Evolutionary conservation across 1,140 invertebrate species (phyloP), one percentile per base, ranked within the genome.

Genomic region (Solenopsis fugax): DNA sequence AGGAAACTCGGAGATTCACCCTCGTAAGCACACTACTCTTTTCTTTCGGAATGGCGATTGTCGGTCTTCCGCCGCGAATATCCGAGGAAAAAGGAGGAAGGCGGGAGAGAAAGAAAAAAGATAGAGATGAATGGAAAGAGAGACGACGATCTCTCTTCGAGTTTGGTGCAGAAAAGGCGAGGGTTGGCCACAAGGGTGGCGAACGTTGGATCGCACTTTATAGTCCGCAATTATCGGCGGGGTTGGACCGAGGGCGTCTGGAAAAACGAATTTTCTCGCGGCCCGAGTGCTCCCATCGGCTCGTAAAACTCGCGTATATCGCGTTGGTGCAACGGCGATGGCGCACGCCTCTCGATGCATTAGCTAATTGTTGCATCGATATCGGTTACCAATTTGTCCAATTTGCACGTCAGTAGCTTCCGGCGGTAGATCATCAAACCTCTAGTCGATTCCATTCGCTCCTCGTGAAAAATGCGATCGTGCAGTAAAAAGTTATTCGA

Each of bases 321-420:
- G 50, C 58, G 34, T 0, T n/a, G 60, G 10, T 54, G 65, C 82
- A 67, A 41, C 45, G 75, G 29, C 48, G n/a, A 41, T 58, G 37
- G 62, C 24, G 64, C 80, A 41, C 29, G 65, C 54, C 65, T 58
- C 60, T 65, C 64, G 67, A 76, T 91, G 88, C 92, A 93, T 93
- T 93, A 93, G 92, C 93, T 93, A 92, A 94, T 94, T 94, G 92
- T 92, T 88, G 87, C 72, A 37, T 85, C 78, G 86, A 89, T 88
- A 86, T 87, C 80, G 72, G 86, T 62, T 73, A 37, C 73, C 89
- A 90, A 87, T 88, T 89, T 85, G 81, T 87, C 60, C 89, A 90
- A 91, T 90, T 93, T 91, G 77, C 76, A 82, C 71, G 78, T 76
- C 67, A 75, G 29, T 29, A 29, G 29, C 37, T 85, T 65, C 65